Percentiles rank a stretch among this genome's conserved stretches.
Conservation (phyloP, 1,140 invertebrate genomes). For the Ephestia elutella region DNA sequence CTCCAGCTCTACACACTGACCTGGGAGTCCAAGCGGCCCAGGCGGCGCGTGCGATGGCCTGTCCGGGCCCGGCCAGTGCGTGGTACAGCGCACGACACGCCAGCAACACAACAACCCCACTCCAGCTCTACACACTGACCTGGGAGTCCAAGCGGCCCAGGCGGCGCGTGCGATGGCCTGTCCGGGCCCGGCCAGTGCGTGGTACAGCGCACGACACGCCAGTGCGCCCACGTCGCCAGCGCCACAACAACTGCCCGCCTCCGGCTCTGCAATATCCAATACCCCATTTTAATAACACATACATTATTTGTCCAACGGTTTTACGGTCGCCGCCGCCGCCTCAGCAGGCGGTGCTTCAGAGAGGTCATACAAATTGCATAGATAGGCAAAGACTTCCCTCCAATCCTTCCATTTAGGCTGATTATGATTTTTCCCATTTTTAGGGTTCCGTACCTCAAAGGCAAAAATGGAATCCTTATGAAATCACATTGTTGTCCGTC, state of each 20-base stretch:
- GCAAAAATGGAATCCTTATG: no score
- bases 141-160: background rate
- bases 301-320: background rate
- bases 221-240: conserved; percentile 17
- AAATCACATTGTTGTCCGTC: no score
- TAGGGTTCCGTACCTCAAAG: no score
- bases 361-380: no score
- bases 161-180: background rate
- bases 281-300: background rate
- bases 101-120: conserved; percentile 16
- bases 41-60: background rate
- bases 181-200: conserved; percentile 17
- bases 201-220: conserved; percentile 28
- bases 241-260: background rate
- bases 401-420: no score
- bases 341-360: no score
- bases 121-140: background rate
- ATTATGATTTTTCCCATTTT: no score
- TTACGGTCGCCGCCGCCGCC: no score
- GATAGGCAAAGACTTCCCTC: no score
- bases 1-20: no score
- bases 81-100: conserved; percentile 28
- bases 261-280: background rate
- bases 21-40: background rate
- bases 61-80: conserved; percentile 15